Evolutionary conservation across 2,888 invertebrate genomes (phyloP).

Genomic region (Pristionchus exspectatus): DNA sequence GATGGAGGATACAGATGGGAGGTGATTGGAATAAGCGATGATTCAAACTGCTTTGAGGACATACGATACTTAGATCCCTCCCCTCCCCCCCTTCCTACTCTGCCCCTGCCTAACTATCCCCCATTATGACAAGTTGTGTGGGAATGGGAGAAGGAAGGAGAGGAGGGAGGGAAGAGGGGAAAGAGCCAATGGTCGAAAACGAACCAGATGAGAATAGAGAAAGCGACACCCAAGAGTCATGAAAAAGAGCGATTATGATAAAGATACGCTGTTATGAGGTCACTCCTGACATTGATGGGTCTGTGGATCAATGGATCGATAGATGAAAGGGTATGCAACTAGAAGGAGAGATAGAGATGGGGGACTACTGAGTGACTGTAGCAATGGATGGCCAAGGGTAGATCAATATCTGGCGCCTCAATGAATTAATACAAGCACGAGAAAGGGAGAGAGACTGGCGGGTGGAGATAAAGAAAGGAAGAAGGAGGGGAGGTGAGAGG

Average conservation of each 20-base stretch:
- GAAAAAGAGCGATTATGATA: neutral
- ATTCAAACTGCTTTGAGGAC: conserved; percentile 11
- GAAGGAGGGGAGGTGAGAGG: conserved; percentile 7
- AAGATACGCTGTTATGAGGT: neutral
- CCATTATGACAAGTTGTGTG: conserved; percentile 37
- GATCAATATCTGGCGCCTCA: neutral
- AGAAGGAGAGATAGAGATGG: neutral
- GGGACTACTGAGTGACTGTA: neutral
- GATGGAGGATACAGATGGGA: neutral
- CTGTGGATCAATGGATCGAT: neutral
- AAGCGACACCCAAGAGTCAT: neutral
- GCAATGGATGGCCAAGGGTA: neutral
- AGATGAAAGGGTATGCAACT: conserved; percentile 1
- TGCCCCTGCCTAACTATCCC: conserved; percentile 19
- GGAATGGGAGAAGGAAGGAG: neutral
- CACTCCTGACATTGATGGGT: neutral
- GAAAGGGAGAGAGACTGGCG: neutral
- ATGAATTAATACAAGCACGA: conserved; percentile 24
- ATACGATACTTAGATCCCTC: neutral
- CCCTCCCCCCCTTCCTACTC: neutral
- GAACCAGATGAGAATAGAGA: neutral
- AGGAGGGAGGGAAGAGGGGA: neutral
- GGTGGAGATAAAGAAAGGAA: conserved; percentile 18
- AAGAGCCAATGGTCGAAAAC: neutral
- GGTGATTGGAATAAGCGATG: neutral